Evolutionary conservation across 2,888 invertebrate species (phyloP), one percentile per base, ranked within the genome.

Genomic region (Drosophila anomelani): DNA sequence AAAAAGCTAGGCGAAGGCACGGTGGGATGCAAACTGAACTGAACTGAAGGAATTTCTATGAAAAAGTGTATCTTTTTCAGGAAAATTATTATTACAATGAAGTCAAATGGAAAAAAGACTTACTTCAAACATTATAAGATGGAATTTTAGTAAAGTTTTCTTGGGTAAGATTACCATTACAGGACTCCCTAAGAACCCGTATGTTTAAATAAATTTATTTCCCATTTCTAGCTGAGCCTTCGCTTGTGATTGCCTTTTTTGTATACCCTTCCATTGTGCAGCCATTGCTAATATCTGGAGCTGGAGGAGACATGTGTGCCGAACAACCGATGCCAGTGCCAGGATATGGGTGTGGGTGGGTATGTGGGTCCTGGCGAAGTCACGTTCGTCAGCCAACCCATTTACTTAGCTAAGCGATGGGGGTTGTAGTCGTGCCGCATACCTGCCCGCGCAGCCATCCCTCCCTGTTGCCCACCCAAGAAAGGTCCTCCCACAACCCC

Each of bases 301-400:
- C 17, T 43, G n/a, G 60, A 53, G 17, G 63, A 56, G 64, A 67
- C 66, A 56, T 60, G 69, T 72, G 51, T n/a, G n/a, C n/a, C n/a
- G 53, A 59, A 70, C 47, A 81, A 73, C 77, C 69, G 73, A 86
- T 26, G 26, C 26, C 26, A 57, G 10, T 17, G 46, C 17, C 17
- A 4, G 62, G 44, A 23, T 4, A 20, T 2, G 32, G 36, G 26
- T 13, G 8, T 29, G 47, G 46, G 39, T 23, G 29, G 20, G 20
- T 20, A 10, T 32, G 5, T 15, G 41, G 26, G 47, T 13, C 32
- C 39, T 62, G 71, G 67, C 79, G 13, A 43, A 90, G 90, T 90
- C 90, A 90, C 86, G 90, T 90, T 88, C 86, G 63, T 46, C 69
- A 71, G 75, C 84, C 86, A 90, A 90, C 90, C 89, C 89, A 87